phyloP scores from a whole-genome alignment of 2,888 invertebrate species.

The Xestobium rufovillosum region DNA sequence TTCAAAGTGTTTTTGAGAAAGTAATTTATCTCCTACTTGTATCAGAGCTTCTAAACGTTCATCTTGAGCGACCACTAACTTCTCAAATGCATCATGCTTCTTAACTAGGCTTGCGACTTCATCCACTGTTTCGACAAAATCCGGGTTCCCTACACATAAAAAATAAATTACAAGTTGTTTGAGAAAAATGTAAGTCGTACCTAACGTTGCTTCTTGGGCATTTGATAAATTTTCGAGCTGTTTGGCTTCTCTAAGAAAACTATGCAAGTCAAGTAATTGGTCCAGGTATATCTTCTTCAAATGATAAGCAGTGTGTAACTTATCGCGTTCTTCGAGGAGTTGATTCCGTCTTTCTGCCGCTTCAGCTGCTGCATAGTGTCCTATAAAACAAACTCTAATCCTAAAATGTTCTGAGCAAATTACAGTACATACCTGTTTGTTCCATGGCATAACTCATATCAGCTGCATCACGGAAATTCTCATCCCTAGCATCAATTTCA shows the following conservation, averaged over 20 bases:
- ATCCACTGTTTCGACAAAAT: slow-evolving; percentile 73
- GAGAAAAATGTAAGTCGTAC: slow-evolving; percentile 29
- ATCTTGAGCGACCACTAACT: slow-evolving; percentile 78
- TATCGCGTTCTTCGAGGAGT: slow-evolving; percentile 69
- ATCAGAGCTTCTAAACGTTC: slow-evolving; percentile 77
- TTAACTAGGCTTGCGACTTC: slow-evolving; percentile 84
- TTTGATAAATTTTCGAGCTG: slow-evolving; percentile 83
- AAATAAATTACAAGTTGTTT: slow-evolving; percentile 1
- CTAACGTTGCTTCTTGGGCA: slow-evolving; percentile 75
- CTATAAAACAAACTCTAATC: slow-evolving; percentile 18
- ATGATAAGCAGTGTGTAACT: slow-evolving; percentile 79
- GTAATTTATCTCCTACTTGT: slow-evolving; percentile 77
- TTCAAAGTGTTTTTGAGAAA: slow-evolving; percentile 88
- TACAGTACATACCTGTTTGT: slow-evolving; percentile 47
- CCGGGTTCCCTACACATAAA: slow-evolving; percentile 46
- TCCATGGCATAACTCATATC: slow-evolving; percentile 77
- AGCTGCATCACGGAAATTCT: slow-evolving; percentile 65
- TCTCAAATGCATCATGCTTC: slow-evolving; percentile 93
- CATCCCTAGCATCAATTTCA: slow-evolving; percentile 85
- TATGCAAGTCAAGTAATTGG: slow-evolving; percentile 87
- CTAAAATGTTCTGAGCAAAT: not conserved
- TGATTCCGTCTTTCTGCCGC: slow-evolving; percentile 73
- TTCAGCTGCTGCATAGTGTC: slow-evolving; percentile 73
- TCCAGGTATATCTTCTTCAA: slow-evolving; percentile 81
- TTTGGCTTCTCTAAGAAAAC: slow-evolving; percentile 90